A percentile compares a stretch with the other conserved stretches of the same genome.
Evolutionary conservation across 2,888 invertebrate genomes (phyloP).

Genomic region (Plusia festucae): DNA sequence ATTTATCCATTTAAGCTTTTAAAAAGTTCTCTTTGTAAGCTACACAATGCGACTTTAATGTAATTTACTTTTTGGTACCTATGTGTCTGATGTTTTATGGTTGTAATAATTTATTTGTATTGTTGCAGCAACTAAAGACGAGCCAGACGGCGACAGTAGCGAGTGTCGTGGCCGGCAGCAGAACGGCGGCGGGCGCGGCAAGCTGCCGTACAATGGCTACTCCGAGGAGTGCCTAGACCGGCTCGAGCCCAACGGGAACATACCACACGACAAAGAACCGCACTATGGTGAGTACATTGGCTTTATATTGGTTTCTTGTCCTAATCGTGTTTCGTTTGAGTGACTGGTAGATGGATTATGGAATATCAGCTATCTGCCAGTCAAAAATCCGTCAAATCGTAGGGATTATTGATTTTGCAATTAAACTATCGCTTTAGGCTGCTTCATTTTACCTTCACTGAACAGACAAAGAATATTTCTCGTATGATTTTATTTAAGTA

Average conservation of each 20-base stretch:
- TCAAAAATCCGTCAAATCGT: not conserved
- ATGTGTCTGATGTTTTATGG: not conserved
- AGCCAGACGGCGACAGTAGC: constrained; percentile 91
- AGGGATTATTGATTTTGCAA: no score
- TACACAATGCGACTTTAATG: constrained; percentile 20
- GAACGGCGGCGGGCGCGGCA: constrained; percentile 91
- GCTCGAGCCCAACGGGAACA: constrained; percentile 97
- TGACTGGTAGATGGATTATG: no score
- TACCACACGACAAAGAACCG: constrained; percentile 95
- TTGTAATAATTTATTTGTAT: constrained; percentile 41
- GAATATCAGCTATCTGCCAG: not conserved
- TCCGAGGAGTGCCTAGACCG: constrained; percentile 98
- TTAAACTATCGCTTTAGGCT: no score
- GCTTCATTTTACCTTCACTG: not conserved
- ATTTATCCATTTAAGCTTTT: constrained; percentile 31
- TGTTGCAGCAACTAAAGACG: constrained; percentile 97
- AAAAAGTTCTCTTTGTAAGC: constrained; percentile 15
- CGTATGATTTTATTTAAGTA: not conserved
- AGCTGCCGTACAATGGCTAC: constrained; percentile 97
- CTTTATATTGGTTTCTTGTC: not conserved
- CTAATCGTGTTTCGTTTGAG: no score
- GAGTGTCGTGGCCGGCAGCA: constrained; percentile 89
- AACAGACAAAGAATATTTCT: not conserved
- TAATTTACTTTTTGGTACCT: constrained; percentile 21
- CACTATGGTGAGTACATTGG: constrained; percentile 79